phyloP scores from a whole-genome alignment of 1,140 invertebrate species.

The Andricus grossulariae region DNA sequence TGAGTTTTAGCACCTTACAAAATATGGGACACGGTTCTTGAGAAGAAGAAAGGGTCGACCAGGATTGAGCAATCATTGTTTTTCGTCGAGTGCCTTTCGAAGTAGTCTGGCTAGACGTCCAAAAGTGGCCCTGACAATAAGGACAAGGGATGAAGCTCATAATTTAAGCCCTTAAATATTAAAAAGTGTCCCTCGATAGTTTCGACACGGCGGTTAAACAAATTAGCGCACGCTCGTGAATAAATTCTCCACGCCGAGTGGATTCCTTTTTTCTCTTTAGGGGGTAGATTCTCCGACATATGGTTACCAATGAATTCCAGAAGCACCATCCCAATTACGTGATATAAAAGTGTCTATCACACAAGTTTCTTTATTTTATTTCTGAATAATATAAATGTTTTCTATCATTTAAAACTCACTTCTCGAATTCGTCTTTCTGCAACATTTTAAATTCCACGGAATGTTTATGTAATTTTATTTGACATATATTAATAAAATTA shows the following conservation, averaged over 20 bases:
- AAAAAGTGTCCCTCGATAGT: constrained; percentile 26
- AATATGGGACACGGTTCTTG: background rate
- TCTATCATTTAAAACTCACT: background rate
- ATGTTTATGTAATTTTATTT: too few relatives aligned
- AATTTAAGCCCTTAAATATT: constrained; percentile 17
- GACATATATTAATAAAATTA: background rate
- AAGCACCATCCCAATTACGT: constrained; percentile 33
- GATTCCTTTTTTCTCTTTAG: constrained; percentile 54
- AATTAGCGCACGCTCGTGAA: constrained; percentile 64
- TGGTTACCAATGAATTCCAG: constrained; percentile 59
- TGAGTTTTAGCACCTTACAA: background rate
- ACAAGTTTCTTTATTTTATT: constrained; percentile 25
- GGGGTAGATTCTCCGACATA: constrained; percentile 66
- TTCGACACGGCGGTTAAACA: constrained; percentile 63
- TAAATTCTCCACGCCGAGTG: constrained; percentile 67
- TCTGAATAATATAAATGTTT: background rate
- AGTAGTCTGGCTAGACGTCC: constrained; percentile 26
- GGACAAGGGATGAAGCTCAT: constrained; percentile 7
- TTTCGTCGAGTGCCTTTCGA: constrained; percentile 46
- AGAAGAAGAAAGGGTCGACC: constrained; percentile 9
- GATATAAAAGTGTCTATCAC: constrained; percentile 37
- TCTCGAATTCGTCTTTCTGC: background rate
- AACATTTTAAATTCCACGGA: too few relatives aligned
- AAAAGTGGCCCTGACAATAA: constrained; percentile 12
- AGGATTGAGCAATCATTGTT: constrained; percentile 55